These are phyloP conservation scores for Lutjanus argentimaculatus DNA, from an alignment of 2,797 vertebrate species.

Conservation along the genomic window DNA sequence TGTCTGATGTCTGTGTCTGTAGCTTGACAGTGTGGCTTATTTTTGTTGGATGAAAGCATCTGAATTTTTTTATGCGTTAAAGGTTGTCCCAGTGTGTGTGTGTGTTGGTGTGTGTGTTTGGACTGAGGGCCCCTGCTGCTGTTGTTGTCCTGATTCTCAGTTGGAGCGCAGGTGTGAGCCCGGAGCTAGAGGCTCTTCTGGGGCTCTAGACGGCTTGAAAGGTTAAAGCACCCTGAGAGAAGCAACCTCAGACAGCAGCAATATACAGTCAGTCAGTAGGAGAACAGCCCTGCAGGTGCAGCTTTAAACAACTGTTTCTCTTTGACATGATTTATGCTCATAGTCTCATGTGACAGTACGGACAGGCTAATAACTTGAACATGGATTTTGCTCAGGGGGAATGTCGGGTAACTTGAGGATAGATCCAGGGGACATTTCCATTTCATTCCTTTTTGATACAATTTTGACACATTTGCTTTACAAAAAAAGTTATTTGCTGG, in stretches of 20 bases:
- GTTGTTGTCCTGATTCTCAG: slow-evolving; percentile 61
- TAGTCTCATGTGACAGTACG: slow-evolving; percentile 31
- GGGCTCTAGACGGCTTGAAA: slow-evolving; percentile 65
- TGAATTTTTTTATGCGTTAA: slow-evolving; percentile 10
- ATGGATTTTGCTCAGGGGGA: slow-evolving; percentile 10
- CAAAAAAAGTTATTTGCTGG: slow-evolving; percentile 7
- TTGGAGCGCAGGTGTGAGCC: slow-evolving; percentile 74
- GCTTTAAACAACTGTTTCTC: slow-evolving; percentile 38
- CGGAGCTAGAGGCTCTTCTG: slow-evolving; percentile 63
- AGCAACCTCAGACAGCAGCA: slow-evolving; percentile 37
- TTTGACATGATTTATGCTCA: slow-evolving; percentile 44
- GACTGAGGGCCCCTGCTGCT: slow-evolving; percentile 67
- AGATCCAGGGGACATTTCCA: slow-evolving; percentile 7
- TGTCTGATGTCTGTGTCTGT: slow-evolving; percentile 1
- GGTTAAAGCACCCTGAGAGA: slow-evolving; percentile 69
- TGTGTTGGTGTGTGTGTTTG: slow-evolving; percentile 32
- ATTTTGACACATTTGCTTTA: neutral
- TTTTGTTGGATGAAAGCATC: slow-evolving; percentile 14
- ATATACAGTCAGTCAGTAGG: slow-evolving; percentile 46
- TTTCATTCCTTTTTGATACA: neutral
- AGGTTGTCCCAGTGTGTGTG: slow-evolving; percentile 13
- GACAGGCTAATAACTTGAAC: slow-evolving; percentile 36
- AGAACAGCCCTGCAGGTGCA: slow-evolving; percentile 52
- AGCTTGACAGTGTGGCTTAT: slow-evolving; percentile 19
- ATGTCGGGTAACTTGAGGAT: slow-evolving; percentile 14